Base-by-base conservation (phyloP, 2,888 invertebrate genomes). In the Drosophila mimica region DNA sequence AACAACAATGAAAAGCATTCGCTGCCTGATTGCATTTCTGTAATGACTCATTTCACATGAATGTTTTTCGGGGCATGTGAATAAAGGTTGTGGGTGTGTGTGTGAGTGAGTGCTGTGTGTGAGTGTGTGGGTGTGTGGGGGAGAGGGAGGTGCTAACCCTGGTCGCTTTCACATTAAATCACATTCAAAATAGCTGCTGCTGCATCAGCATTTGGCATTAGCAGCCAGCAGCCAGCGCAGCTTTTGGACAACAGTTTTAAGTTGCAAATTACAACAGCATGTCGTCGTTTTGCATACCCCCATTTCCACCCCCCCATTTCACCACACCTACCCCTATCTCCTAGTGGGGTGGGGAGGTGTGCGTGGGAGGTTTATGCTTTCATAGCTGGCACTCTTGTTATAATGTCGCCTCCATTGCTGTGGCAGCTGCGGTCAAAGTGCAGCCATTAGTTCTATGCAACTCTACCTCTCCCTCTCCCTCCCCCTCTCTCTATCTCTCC, bases 31-130 rank as follows among this genome's bases (percentile, higher is more conserved):
- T 90, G 85, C 87, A 87, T 84, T 89, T 88, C 83, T 77, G 88
- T 90, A 89, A 90, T 88, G 87, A 89, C 89, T 88, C 90, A 88
- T 90, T 88, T 89, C 78, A 80, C 82, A 83, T 87, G 89, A 82
- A 63, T 79, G 82, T 89, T 46, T 88, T 85, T 56, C 56, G 40
- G 36, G 1, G 46, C 46, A 46, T 25, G 8, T 15, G 46, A 25
- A 15, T 46, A 15, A 8, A 8, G 40, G n/a, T 40, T 13, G n/a
- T n/a, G 20, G 5, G 5, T n/a, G 13, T 17, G 11, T 28, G 28
- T 54, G 28, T 11, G n/a, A 28, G 36, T 17, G n/a, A 9, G n/a
- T 7, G 15, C 3, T 15, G 17, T 33, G 52, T 4, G n/a, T n/a
- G n/a, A 30, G 56, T 36, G 20, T 13, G 13, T 20, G 2, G 2